Conservation (phyloP, 2,113 vertebrate species). For the Trematomus loennbergii region DNA sequence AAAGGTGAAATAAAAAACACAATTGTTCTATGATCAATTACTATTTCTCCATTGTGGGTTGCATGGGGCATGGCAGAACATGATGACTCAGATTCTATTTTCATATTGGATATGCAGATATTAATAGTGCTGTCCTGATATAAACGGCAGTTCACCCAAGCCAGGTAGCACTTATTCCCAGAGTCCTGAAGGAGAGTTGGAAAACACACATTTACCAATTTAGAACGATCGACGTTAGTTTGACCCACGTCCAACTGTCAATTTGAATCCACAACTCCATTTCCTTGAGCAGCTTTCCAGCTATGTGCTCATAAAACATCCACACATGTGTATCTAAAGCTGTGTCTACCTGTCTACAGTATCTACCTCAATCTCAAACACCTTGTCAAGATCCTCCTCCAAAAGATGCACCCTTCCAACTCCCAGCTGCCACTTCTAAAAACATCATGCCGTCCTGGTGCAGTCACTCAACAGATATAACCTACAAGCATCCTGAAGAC, state of each 20-base stretch:
- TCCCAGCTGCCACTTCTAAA: background rate
- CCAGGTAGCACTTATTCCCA: background rate
- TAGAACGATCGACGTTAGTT: background rate
- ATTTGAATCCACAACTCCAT: conserved; percentile 40
- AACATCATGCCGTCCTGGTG: background rate
- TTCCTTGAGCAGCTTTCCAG: background rate
- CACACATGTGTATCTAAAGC: too few relatives aligned
- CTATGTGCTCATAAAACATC: background rate
- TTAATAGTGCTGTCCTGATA: background rate
- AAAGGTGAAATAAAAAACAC: background rate
- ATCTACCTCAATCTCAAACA: conserved; percentile 7
- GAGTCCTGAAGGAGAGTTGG: conserved; percentile 12
- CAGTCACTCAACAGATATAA: background rate
- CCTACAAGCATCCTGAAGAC: background rate
- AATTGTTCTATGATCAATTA: background rate
- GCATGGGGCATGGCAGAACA: background rate
- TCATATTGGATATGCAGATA: background rate
- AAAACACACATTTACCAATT: conserved; percentile 13
- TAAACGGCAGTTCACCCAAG: background rate
- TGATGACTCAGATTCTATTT: background rate
- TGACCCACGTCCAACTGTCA: conserved; percentile 14
- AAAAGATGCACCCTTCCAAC: background rate
- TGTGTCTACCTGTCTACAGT: background rate
- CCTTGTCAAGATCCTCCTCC: background rate
- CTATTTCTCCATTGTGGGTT: background rate